Conservation (phyloP, 1,140 invertebrate species). For the Drosophila punjabiensis region DNA sequence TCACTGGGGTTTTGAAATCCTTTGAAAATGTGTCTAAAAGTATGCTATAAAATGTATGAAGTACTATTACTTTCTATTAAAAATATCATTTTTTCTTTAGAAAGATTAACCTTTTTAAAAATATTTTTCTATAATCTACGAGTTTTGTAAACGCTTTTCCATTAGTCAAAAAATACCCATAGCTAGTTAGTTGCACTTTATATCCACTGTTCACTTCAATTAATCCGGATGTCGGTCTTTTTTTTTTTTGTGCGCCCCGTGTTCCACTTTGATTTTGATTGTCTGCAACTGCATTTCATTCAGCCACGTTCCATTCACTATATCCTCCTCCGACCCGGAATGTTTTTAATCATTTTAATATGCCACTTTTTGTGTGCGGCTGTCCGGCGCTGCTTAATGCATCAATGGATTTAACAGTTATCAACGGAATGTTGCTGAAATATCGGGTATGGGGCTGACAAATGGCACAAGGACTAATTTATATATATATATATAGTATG, state of each 20-base stretch:
- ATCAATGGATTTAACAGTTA: conserved; percentile 57
- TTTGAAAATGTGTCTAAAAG: background rate
- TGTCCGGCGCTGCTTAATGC: conserved; percentile 61
- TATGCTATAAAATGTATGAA: no score
- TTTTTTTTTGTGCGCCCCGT: conserved; percentile 21
- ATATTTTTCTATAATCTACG: background rate
- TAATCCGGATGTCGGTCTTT: conserved; percentile 54
- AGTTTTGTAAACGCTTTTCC: background rate
- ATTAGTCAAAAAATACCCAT: no score
- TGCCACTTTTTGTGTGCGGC: conserved; percentile 62
- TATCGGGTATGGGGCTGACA: conserved; percentile 26
- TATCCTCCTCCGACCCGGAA: background rate
- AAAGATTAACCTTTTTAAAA: no score
- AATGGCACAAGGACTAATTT: conserved; percentile 58
- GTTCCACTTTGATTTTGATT: conserved; percentile 75
- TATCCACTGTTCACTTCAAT: conserved; percentile 61
- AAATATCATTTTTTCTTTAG: no score
- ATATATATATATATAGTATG: conserved; percentile 40
- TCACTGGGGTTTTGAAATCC: background rate
- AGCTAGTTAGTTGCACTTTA: background rate
- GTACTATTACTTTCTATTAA: no score
- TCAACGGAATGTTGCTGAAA: conserved; percentile 13
- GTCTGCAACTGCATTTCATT: conserved; percentile 56
- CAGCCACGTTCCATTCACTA: conserved; percentile 8
- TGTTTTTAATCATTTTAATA: conserved; percentile 79